phyloP scores from a whole-genome alignment of 2,888 invertebrate genomes.

The Lithosia quadra region DNA sequence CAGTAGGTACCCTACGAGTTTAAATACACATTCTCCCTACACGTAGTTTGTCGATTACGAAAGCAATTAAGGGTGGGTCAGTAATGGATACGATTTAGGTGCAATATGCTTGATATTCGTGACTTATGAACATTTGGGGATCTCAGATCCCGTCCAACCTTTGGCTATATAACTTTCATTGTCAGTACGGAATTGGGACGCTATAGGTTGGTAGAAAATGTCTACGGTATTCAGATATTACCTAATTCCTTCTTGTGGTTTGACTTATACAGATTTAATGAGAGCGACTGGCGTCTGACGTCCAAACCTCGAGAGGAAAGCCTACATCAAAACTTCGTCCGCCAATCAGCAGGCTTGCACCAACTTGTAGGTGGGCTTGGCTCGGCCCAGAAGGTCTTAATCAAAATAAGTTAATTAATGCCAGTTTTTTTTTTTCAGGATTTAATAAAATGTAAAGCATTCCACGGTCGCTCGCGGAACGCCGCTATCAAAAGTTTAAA shows the following conservation, averaged over 20 bases:
- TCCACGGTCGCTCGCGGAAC: neutral
- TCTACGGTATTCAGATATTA: neutral
- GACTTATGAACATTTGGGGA: neutral
- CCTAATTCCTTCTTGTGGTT: neutral
- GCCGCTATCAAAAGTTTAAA: neutral
- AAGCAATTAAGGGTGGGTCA: slow-evolving; percentile 4
- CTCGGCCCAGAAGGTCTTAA: neutral
- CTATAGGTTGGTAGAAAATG: neutral
- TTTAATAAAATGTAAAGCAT: neutral
- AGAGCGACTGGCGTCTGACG: neutral
- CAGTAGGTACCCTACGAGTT: neutral
- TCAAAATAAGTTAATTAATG: no score
- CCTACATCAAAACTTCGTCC: neutral
- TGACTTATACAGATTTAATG: neutral
- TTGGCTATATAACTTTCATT: neutral
- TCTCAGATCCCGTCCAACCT: neutral
- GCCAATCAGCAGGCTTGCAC: neutral
- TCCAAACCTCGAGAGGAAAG: neutral
- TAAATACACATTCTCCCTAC: neutral
- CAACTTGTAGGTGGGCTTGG: neutral
- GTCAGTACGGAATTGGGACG: neutral
- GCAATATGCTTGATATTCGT: neutral
- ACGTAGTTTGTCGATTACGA: neutral
- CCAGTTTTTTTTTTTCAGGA: neutral
- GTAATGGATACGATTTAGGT: slow-evolving; percentile 2